A percentile compares a stretch with the other conserved stretches of the same genome.
These are phyloP conservation scores for Philypnodon macrostomus DNA, from an alignment of 2,797 vertebrate genomes.

Conservation along the genomic window DNA sequence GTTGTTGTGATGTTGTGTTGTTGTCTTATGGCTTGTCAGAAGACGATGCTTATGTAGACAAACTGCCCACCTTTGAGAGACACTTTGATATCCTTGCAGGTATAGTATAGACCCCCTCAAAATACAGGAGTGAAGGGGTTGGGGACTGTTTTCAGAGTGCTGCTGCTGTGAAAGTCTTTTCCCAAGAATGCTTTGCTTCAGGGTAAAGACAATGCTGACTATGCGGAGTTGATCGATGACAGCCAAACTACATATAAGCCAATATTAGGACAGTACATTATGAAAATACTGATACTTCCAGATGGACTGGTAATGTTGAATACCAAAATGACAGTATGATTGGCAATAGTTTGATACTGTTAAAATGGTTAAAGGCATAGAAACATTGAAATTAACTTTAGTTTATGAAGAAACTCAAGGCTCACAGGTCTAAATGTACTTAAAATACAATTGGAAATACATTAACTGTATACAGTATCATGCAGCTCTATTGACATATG, in stretches of 20 bases:
- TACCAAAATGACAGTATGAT: no score
- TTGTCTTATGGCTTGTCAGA: conserved; percentile 81
- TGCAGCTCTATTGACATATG: no score
- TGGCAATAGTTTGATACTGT: no score
- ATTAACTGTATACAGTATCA: no score
- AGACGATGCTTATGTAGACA: conserved; percentile 91
- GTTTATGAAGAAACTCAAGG: no score
- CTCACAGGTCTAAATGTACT: no score
- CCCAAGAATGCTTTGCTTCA: conserved; percentile 41
- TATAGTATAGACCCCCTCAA: conserved; percentile 71
- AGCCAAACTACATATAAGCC: conserved; percentile 29
- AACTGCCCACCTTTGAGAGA: conserved; percentile 89
- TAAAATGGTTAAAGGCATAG: no score
- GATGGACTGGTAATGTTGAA: no score
- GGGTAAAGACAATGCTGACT: conserved; percentile 40
- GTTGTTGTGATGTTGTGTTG: conserved; percentile 24
- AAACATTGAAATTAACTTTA: no score
- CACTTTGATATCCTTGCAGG: conserved; percentile 86
- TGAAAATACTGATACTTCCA: no score
- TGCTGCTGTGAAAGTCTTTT: conserved; percentile 44
- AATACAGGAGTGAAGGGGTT: conserved; percentile 1
- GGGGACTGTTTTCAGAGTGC: conserved; percentile 6
- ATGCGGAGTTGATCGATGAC: conserved; percentile 15
- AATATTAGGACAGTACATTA: conserved; percentile 32
- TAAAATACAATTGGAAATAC: no score